A percentile compares a stretch with the other conserved stretches of the same genome.
These are phyloP conservation scores for Nycticebus coucang DNA, from an alignment of 2,113 vertebrate species.

Conservation along the genomic window DNA sequence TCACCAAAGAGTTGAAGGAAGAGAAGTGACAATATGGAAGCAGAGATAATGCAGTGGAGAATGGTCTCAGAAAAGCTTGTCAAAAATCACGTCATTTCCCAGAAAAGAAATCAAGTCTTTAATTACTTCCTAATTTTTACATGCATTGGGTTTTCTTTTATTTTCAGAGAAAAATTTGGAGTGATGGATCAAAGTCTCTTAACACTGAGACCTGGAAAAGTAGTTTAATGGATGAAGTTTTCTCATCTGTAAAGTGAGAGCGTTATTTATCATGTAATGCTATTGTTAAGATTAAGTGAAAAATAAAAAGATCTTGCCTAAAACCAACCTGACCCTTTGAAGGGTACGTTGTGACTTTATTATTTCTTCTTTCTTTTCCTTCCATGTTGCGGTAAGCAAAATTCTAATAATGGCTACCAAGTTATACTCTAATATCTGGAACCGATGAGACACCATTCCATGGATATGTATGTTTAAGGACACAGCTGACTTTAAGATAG, in stretches of 20 bases:
- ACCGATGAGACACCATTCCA: not conserved
- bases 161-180: not conserved
- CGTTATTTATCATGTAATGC: not conserved
- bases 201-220: not conserved
- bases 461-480: not conserved
- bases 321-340: not conserved
- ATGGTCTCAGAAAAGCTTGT: not conserved
- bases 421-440: not conserved
- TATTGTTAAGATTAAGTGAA: not conserved
- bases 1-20: not conserved
- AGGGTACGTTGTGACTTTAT: not conserved
- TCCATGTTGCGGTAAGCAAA: not conserved
- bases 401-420: not conserved
- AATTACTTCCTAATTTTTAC: not conserved
- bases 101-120: not conserved
- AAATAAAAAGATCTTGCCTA: not conserved
- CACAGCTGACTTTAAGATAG: not conserved
- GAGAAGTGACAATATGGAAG: not conserved
- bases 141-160: not conserved
- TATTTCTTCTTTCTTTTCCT: not conserved
- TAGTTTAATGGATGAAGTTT: not conserved
- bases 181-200: not conserved
- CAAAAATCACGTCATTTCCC: not conserved
- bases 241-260: not conserved
- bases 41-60: not conserved